Conservation (phyloP, 2,113 vertebrate genomes). For the Mystacornis crossleyi region DNA sequence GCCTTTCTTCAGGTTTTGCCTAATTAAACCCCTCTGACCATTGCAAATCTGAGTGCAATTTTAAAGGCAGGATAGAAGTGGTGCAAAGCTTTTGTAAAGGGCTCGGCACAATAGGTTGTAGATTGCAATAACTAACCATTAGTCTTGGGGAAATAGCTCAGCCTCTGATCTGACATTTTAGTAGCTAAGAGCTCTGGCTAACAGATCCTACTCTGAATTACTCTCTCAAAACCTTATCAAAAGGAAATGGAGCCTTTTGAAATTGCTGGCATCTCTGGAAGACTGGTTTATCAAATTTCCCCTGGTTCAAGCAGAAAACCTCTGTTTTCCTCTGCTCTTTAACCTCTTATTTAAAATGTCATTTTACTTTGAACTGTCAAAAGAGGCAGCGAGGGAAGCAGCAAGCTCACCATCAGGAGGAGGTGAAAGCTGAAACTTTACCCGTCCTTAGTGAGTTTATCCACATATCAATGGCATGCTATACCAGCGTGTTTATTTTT, state of each 20-base stretch:
- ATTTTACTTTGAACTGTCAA: constrained; percentile 66
- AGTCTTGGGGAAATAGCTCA: constrained; percentile 57
- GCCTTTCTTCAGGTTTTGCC: not conserved
- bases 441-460: constrained; percentile 51
- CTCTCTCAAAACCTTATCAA: constrained; percentile 64
- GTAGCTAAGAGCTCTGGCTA: constrained; percentile 38
- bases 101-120: constrained; percentile 35
- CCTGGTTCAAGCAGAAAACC: constrained; percentile 49
- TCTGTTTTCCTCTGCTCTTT: constrained; percentile 64
- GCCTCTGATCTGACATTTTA: constrained; percentile 63
- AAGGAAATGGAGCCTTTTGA: constrained; percentile 46
- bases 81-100: not conserved
- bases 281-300: constrained; percentile 68
- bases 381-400: constrained; percentile 42
- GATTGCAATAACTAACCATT: constrained; percentile 4
- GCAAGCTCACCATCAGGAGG: constrained; percentile 54
- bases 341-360: constrained; percentile 69
- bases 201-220: constrained; percentile 52
- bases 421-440: constrained; percentile 71
- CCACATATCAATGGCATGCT: constrained; percentile 42
- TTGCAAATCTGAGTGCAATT: not conserved
- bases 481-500: constrained; percentile 62
- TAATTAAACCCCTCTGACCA: not conserved
- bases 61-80: not conserved
- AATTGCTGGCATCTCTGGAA: constrained; percentile 60